These are phyloP conservation scores for Brachystomella parvula DNA, from an alignment of 1,140 invertebrate genomes.

Conservation along the genomic window DNA sequence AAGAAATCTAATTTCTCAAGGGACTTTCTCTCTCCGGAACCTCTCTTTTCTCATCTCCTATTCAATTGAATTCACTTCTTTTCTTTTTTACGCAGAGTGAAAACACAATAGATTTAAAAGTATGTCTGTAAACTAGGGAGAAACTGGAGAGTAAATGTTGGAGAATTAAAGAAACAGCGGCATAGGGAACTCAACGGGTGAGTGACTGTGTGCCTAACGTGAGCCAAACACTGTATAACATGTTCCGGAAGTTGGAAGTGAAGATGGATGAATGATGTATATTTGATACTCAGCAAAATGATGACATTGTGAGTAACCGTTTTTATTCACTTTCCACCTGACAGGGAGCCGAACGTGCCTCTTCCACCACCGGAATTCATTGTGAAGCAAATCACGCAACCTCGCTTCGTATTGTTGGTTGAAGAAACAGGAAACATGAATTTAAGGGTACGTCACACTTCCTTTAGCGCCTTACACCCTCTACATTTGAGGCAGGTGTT, in stretches of 20 bases:
- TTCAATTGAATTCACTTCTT: conserved; percentile 8
- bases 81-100: not conserved
- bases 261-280: too few relatives aligned
- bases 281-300: too few relatives aligned
- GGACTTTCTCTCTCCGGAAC: not conserved
- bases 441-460: conserved; percentile 38
- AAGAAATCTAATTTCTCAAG: conserved; percentile 14
- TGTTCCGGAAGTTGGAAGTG: too few relatives aligned
- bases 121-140: not conserved
- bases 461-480: too few relatives aligned
- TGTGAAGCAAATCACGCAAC: conserved; percentile 38
- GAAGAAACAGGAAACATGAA: conserved; percentile 40
- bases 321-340: conserved; percentile 19
- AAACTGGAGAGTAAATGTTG: too few relatives aligned
- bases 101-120: conserved; percentile 7
- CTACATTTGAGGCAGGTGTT: too few relatives aligned
- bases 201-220: too few relatives aligned
- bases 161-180: too few relatives aligned
- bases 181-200: too few relatives aligned
- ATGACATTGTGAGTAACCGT: too few relatives aligned
- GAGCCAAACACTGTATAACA: too few relatives aligned
- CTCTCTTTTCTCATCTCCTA: not conserved
- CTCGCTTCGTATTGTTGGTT: conserved; percentile 39
- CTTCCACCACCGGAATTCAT: conserved; percentile 34
- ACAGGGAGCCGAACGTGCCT: conserved; percentile 35